Evolutionary conservation across 1,140 invertebrate genomes (phyloP), one percentile per base, ranked within the genome.

Genomic region (Stegodyphus mimosarum): DNA sequence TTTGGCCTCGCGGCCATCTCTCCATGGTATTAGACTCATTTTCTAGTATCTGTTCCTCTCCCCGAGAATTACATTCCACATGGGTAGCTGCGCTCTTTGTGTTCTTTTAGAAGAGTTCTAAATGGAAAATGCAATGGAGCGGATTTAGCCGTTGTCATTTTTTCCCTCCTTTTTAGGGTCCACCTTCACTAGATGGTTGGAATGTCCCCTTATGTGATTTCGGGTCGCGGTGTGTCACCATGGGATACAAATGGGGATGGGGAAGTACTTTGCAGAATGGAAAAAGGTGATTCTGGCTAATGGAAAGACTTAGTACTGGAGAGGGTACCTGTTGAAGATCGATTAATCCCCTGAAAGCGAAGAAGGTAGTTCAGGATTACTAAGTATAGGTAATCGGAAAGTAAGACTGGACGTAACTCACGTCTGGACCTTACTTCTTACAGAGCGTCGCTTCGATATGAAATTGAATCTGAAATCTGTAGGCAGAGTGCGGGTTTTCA

Each of bases 61-160:
- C 48, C 9, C 13, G n/a, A 55, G 71, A 75, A 84, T 84, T 52
- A 49, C 72, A 75, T 75, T 84, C 81, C 81, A 66, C 81, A 52
- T 84, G 81, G 73, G n/a, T 76, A 66, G 72, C 73, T 64, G 50
- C 49, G 73, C 18, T 50, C 66, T 33, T 74, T 55, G 33, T 33
- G 33, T 33, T 66, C 53, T 52, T 52, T 11, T n/a, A 63, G 13
- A 50, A 48, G n/a, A 69, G 18, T 63, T 52, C 81, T 55, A 84
- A 84, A 84, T 84, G 81, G 81, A 69, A 75, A 76, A 76, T 69
- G 81, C 73, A 70, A 75, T 84, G 81, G 48, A 84, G 50, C 81
- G 72, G 52, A 17, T 48, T 70, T 60, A 6, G 69, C 53, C 48
- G 15, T 71, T 2, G 7, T 33, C 10, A 11, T 48, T 11, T 71